Conservation (phyloP, 2,113 vertebrate genomes). For the Rhagologus leucostigma region DNA sequence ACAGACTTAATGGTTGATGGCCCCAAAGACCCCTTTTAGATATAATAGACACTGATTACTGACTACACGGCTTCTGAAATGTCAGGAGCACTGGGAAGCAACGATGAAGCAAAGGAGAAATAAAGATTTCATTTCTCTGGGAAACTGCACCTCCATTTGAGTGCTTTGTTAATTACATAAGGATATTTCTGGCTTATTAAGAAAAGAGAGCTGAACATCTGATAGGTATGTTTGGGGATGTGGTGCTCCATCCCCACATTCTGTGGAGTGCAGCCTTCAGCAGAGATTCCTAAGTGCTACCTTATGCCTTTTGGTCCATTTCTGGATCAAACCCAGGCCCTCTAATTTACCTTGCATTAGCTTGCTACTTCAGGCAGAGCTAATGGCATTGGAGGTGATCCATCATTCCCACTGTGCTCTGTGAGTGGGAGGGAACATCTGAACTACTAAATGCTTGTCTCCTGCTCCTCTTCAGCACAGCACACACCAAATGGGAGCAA, state of each 20-base stretch:
- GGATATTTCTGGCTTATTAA: not conserved
- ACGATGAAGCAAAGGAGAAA: rapidly evolving
- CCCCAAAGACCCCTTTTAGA: not conserved
- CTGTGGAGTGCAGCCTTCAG: not conserved
- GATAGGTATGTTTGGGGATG: not conserved
- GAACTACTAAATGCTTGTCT: not conserved
- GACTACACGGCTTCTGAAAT: not conserved
- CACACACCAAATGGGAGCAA: not conserved
- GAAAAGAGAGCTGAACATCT: not conserved
- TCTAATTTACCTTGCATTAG: constrained; percentile 15
- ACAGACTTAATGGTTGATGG: not conserved
- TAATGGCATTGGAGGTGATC: not conserved
- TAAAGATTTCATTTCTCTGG: not conserved
- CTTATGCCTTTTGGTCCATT: not conserved
- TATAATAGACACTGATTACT: not conserved
- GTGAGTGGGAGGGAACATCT: not conserved
- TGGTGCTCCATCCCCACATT: not conserved
- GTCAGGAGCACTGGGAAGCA: not conserved
- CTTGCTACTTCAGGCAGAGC: constrained; percentile 38
- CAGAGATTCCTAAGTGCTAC: not conserved
- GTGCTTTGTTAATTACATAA: not conserved
- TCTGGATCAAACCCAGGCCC: not conserved
- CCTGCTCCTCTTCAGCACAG: not conserved
- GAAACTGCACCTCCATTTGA: not conserved
- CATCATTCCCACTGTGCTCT: not conserved